Evolutionary conservation across 1,140 invertebrate genomes (phyloP).

Genomic region (Leptoteleia sp.): DNA sequence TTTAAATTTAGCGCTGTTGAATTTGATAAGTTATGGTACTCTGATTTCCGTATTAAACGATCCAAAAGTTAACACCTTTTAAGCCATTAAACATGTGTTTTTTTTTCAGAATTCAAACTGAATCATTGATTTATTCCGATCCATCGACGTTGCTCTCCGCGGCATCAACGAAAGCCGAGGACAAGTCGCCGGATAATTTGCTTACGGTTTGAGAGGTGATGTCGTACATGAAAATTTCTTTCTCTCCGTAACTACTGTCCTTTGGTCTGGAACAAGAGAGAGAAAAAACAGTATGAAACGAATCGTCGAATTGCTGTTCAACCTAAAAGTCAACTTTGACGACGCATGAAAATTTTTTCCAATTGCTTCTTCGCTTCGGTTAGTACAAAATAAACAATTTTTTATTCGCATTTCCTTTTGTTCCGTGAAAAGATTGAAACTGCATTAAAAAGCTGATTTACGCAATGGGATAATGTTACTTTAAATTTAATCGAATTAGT

Average conservation of each 20-base stretch:
- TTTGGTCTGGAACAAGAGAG: conserved; percentile 77
- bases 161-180: conserved; percentile 90
- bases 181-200: conserved; percentile 87
- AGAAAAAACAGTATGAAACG: too few relatives aligned
- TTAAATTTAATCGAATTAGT: too few relatives aligned
- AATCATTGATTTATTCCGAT: conserved; percentile 69
- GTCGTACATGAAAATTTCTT: conserved; percentile 93
- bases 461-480: too few relatives aligned
- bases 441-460: too few relatives aligned
- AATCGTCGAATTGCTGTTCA: too few relatives aligned
- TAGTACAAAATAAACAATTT: neutral
- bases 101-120: conserved; percentile 25
- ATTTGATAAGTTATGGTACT: neutral
- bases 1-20: neutral
- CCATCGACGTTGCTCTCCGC: conserved; percentile 89
- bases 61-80: neutral
- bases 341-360: neutral
- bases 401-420: too few relatives aligned
- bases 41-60: neutral
- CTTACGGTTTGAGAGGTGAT: conserved; percentile 85
- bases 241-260: conserved; percentile 81
- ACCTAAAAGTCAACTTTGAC: too few relatives aligned
- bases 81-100: neutral
- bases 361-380: neutral
- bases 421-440: too few relatives aligned